Base-by-base conservation (phyloP, 1,140 invertebrate genomes). In the Bombus ignitus region DNA sequence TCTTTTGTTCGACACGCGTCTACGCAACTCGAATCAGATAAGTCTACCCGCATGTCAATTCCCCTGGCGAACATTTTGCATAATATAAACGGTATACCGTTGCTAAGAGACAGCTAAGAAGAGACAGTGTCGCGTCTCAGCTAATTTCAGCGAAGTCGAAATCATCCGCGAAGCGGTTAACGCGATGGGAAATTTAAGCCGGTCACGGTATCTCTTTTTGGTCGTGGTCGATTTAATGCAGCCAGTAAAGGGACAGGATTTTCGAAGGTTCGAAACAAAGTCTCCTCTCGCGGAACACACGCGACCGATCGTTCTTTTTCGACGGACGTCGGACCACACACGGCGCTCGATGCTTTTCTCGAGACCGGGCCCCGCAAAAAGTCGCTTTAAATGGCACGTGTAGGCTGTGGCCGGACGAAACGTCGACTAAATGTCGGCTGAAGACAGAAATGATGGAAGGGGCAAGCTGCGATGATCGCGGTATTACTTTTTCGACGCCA, bases 111-210 rank as follows among this genome's bases (percentile, higher is more conserved):
- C 65, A 82, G 68, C 42, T 68, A 44, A 47, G 59, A 77, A 59
- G 35, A 44, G 28, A 44, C 13, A n/a, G 32, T 13, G 77, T 53
- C 47, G 47, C 47, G 47, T 83, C 28, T 13, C 59, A 12, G 59
- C 89, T 92, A 92, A 93, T 93, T 92, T 85, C 88, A 82, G 70
- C 87, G 88, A 83, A 89, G 82, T 77, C 81, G 86, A 75, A 89
- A 89, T 86, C 65, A 65, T 35, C 62, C 70, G 87, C 87, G 71
- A 71, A 44, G 66, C 68, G 84, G 32, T 76, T 66, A 73, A 89
- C 77, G 80, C 88, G 88, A 89, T 90, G 90, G 88, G 91, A 92
- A 92, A 92, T 92, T 92, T 87, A 90, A 90, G 87, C 85, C 81
- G 77, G 83, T 59, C 81, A 65, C 81, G 75, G 62, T 62, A 10